Conservation (phyloP, 2,888 invertebrate genomes). For the Acanthosepion esculentum region DNA sequence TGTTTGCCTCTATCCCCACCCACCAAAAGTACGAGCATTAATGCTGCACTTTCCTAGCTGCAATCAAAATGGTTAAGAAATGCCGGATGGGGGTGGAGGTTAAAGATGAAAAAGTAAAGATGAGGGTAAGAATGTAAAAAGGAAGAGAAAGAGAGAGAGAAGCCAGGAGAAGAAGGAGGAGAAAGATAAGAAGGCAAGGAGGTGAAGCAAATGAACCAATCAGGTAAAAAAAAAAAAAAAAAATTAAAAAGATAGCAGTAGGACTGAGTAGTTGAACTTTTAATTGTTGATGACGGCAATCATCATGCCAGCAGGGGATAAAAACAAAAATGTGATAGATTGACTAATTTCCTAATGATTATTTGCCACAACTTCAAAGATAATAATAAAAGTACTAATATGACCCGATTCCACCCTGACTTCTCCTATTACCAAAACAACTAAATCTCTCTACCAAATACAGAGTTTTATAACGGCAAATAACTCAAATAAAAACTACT, state of each 20-base stretch:
- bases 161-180: neutral
- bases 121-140: neutral
- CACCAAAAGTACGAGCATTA: neutral
- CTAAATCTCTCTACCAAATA: neutral
- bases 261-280: neutral
- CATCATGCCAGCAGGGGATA: neutral
- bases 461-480: neutral
- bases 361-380: neutral
- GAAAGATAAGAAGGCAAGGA: neutral
- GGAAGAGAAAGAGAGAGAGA: neutral
- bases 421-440: neutral
- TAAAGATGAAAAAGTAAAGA: neutral
- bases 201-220: neutral
- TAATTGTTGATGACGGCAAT: neutral
- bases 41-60: neutral
- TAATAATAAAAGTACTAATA: neutral
- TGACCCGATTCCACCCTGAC: neutral
- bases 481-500: neutral
- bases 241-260: neutral
- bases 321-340: conserved; percentile 33
- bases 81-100: neutral
- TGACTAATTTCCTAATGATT: conserved; percentile 22
- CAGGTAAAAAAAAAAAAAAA: neutral
- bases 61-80: neutral
- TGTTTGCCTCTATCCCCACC: neutral